Evolutionary conservation across 2,113 vertebrate species (phyloP).

Genomic region (Oxyruncus cristatus): DNA sequence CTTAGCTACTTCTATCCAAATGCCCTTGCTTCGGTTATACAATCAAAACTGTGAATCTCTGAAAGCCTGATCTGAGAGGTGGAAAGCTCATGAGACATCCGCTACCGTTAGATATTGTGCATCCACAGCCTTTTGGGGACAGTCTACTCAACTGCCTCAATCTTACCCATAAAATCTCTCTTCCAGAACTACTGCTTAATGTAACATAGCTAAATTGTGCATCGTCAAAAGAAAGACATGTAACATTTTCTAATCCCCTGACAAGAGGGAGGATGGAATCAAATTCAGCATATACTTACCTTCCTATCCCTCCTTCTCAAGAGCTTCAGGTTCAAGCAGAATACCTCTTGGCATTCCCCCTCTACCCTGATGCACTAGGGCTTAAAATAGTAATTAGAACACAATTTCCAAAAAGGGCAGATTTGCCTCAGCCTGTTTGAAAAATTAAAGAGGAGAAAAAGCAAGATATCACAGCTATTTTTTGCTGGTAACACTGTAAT

Average conservation of each 20-base stretch:
- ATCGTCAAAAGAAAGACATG: fast-evolving
- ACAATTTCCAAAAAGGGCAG: background rate
- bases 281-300: background rate
- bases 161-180: background rate
- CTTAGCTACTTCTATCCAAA: background rate
- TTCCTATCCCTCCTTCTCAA: background rate
- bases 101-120: background rate
- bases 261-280: background rate
- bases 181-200: background rate
- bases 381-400: background rate
- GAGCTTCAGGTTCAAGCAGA: background rate
- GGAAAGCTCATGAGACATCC: background rate
- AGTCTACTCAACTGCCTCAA: background rate
- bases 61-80: background rate
- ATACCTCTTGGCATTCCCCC: background rate
- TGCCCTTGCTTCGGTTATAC: background rate
- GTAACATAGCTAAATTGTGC: background rate
- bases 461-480: background rate
- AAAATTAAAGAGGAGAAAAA: background rate
- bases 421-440: background rate
- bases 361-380: background rate
- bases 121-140: background rate
- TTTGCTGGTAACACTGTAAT: constrained; percentile 23
- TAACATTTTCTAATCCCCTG: background rate
- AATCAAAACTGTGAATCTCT: background rate